Conservation (phyloP, 2,113 vertebrate species). For the Tricholaema leucomelas region DNA sequence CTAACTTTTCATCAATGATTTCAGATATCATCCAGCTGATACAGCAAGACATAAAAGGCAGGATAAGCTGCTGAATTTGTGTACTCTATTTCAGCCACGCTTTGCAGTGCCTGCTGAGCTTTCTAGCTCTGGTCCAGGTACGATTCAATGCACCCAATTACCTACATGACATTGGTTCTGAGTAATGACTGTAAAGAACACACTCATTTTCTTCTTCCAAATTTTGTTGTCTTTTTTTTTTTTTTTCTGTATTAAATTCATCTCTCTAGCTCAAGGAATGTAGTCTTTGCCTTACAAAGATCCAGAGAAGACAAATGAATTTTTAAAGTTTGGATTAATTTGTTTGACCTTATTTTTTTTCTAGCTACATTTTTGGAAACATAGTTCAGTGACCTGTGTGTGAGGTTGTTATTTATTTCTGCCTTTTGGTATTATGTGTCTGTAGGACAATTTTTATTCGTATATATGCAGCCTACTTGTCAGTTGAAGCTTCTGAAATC, state of each 20-base stretch:
- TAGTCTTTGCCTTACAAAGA: not conserved
- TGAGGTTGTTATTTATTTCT: not conserved
- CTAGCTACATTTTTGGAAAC: not conserved
- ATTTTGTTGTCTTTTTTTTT: not conserved
- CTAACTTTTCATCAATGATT: not conserved
- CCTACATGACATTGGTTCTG: not conserved
- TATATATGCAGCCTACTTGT: not conserved
- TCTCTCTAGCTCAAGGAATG: not conserved
- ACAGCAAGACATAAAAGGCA: not conserved
- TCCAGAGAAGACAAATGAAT: not conserved
- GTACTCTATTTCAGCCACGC: accelerated
- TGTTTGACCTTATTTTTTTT: not conserved
- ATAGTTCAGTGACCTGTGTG: not conserved
- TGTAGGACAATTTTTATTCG: not conserved
- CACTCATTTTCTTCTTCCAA: not conserved
- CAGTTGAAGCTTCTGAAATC: not conserved
- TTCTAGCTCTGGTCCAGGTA: not conserved
- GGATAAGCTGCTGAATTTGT: not conserved
- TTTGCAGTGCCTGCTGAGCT: not conserved
- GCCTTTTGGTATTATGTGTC: not conserved
- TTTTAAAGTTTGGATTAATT: not conserved
- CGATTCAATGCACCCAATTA: not conserved
- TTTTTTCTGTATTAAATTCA: not conserved
- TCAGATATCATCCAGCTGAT: not conserved
- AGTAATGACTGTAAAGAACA: not conserved